Conservation (phyloP, 2,888 invertebrate genomes). For the Diploptera punctata region DNA sequence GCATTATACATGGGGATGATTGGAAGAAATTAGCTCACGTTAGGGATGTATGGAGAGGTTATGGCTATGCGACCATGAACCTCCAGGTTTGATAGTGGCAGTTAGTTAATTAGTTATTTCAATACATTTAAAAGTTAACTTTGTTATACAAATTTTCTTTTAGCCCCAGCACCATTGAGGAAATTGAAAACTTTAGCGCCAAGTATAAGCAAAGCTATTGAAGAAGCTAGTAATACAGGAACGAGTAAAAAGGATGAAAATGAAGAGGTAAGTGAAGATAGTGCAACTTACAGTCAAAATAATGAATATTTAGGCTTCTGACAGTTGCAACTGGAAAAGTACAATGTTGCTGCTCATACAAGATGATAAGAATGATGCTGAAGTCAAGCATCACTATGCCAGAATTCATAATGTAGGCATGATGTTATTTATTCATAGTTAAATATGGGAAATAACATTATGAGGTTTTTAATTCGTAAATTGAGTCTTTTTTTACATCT, state of each 20-base stretch:
- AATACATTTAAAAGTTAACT: not conserved
- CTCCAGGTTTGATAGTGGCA: too few species aligned
- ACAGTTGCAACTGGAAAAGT: not conserved
- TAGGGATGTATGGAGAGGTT: too few species aligned
- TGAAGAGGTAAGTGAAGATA: not conserved
- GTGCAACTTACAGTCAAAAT: not conserved
- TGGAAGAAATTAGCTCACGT: too few species aligned
- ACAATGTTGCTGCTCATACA: not conserved
- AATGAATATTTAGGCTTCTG: not conserved
- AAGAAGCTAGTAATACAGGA: not conserved
- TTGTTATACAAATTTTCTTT: not conserved
- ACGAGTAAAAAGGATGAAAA: not conserved
- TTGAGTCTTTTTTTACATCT: too few species aligned
- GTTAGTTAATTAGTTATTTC: not conserved
- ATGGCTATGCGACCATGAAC: too few species aligned
- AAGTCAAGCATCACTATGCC: not conserved
- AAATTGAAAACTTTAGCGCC: not conserved
- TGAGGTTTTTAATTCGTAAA: too few species aligned
- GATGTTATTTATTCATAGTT: not conserved
- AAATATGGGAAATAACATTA: too few species aligned
- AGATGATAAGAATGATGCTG: not conserved
- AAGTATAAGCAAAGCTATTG: not conserved
- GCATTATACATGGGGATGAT: too few species aligned
- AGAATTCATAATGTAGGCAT: not conserved
- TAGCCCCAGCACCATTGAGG: not conserved